Evolutionary conservation across 2,888 invertebrate species (phyloP).

Genomic region (Argyra leucocephala): DNA sequence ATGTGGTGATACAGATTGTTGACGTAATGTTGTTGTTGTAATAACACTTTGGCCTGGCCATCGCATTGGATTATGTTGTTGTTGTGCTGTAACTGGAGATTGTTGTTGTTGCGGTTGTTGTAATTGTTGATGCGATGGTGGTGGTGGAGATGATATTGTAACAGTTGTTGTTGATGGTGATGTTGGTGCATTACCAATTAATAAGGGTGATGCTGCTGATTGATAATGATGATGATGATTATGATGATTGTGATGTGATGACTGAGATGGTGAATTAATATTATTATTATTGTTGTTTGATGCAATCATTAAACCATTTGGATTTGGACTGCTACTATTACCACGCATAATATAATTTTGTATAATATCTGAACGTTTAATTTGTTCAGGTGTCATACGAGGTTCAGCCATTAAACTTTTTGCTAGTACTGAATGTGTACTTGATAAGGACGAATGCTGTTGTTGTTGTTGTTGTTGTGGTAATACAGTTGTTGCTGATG

Average conservation of each 20-base stretch:
- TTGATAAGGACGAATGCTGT: constrained; percentile 56
- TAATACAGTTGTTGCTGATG: constrained; percentile 24
- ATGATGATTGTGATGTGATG: constrained; percentile 20
- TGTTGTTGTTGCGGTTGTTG: constrained; percentile 26
- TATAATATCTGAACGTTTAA: constrained; percentile 84
- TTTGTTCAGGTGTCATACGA: constrained; percentile 84
- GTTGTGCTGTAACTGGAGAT: constrained; percentile 33
- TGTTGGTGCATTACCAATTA: constrained; percentile 20
- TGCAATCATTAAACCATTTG: constrained; percentile 25
- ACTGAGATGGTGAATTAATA: constrained; percentile 13
- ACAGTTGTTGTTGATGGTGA: constrained; percentile 38
- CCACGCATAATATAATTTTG: constrained; percentile 79
- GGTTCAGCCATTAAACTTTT: constrained; percentile 88
- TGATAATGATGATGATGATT: constrained; percentile 11
- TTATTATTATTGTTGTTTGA: not conserved
- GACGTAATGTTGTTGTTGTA: constrained; percentile 49
- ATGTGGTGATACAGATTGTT: constrained; percentile 42
- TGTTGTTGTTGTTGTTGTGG: constrained; percentile 28
- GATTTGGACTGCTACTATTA: constrained; percentile 21
- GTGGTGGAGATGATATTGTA: constrained; percentile 37
- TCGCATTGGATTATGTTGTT: constrained; percentile 37
- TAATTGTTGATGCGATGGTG: constrained; percentile 26
- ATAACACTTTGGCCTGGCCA: constrained; percentile 51
- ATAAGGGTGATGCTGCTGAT: constrained; percentile 21
- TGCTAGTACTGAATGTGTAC: constrained; percentile 81